Evolutionary conservation across 2,888 invertebrate genomes (phyloP).

Genomic region (Rhingia rostrata): DNA sequence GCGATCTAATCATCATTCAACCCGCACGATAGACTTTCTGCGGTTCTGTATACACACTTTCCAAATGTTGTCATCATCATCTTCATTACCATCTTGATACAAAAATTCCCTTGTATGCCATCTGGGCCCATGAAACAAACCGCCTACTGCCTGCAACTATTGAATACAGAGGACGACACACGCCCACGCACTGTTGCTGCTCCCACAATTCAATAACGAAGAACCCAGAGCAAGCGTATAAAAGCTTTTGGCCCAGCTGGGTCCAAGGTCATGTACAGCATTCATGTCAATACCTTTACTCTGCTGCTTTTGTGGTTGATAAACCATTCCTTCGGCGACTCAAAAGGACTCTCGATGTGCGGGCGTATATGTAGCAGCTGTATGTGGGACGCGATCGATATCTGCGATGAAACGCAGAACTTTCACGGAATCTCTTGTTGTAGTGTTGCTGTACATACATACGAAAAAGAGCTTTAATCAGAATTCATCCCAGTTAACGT

Average conservation of each 20-base stretch:
- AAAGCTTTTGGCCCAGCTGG: conserved; percentile 65
- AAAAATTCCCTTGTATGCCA: no score
- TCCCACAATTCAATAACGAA: background rate
- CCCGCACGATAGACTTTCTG: no score
- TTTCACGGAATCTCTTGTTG: conserved; percentile 34
- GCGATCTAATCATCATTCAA: no score
- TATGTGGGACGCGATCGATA: conserved; percentile 65
- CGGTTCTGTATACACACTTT: no score
- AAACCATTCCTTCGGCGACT: background rate
- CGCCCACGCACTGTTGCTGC: background rate
- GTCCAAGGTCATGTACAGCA: conserved; percentile 65
- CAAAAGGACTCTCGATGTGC: conserved; percentile 23
- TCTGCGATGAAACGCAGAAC: conserved; percentile 23
- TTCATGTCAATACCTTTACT: conserved; percentile 55
- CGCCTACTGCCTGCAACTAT: background rate
- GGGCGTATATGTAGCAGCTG: conserved; percentile 28
- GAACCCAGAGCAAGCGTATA: conserved; percentile 1
- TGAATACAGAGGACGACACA: background rate
- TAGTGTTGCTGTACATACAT: conserved; percentile 26
- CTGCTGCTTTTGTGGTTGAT: conserved; percentile 3
- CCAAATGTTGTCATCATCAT: no score
- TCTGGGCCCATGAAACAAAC: no score
- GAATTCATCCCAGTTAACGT: conserved; percentile 29
- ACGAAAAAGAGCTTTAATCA: conserved; percentile 54
- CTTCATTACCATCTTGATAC: no score